Percentiles rank a stretch among this genome's conserved stretches.
These are phyloP conservation scores for Rallus limicola DNA, from an alignment of 2,113 vertebrate genomes.

Conservation along the genomic window DNA sequence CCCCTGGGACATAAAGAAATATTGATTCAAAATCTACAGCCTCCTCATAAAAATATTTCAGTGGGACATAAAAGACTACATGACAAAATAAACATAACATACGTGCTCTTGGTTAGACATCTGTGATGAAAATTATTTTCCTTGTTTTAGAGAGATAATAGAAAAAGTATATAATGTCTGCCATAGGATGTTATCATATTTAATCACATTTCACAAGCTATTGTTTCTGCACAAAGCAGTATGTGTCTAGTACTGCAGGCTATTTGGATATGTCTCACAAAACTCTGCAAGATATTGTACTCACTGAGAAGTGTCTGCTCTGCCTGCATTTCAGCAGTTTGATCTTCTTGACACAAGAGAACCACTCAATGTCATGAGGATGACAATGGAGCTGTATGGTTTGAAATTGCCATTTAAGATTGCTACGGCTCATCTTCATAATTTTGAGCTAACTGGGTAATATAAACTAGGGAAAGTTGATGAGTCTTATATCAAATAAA, in stretches of 20 bases:
- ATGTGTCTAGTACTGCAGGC: neutral
- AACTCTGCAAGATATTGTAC: neutral
- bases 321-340: neutral
- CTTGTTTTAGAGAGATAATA: neutral
- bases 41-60: neutral
- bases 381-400: neutral
- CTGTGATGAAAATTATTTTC: neutral
- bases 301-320: neutral
- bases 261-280: neutral
- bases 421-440: neutral
- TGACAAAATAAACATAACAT: neutral
- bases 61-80: neutral
- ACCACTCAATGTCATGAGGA: neutral
- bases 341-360: neutral
- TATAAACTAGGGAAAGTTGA: neutral
- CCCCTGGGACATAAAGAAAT: neutral
- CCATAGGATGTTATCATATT: neutral
- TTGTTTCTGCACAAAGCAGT: neutral
- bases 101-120: neutral
- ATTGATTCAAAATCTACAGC: neutral
- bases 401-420: neutral
- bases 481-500: neutral
- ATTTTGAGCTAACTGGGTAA: neutral
- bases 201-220: conserved; percentile 28
- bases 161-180: neutral